phyloP scores from a whole-genome alignment of 2,113 vertebrate genomes.

The Orthonyx spaldingii region DNA sequence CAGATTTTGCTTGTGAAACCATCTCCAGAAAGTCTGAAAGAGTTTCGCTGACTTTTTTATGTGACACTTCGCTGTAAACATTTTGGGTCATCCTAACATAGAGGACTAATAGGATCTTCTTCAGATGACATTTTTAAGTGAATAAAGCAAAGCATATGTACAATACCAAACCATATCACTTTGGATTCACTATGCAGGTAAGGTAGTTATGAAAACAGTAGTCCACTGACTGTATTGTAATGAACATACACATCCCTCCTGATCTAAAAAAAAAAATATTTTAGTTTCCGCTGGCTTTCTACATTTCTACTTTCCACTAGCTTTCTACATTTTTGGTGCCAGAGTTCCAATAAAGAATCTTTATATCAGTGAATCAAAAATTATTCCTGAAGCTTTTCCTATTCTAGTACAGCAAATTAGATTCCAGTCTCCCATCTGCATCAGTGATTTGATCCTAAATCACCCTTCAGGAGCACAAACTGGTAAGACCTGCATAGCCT shows the following conservation, averaged over 20 bases:
- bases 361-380: background rate
- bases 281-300: background rate
- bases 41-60: background rate
- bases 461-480: background rate
- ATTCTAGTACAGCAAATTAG: background rate
- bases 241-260: background rate
- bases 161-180: accelerated
- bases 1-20: background rate
- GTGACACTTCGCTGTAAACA: background rate
- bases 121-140: background rate
- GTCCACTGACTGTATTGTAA: background rate
- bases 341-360: background rate
- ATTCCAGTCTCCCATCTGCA: background rate
- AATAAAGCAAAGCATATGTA: background rate
- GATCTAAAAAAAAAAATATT: too few species aligned
- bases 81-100: background rate
- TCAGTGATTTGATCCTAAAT: background rate
- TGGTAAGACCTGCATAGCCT: background rate
- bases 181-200: background rate
- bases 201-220: background rate
- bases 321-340: background rate
- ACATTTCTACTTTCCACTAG: background rate
- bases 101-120: background rate
- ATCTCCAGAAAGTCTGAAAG: background rate
- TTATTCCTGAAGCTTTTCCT: background rate